Evolutionary conservation across 2,113 vertebrate species (phyloP).

Genomic region (human (Homo sapiens)): DNA sequence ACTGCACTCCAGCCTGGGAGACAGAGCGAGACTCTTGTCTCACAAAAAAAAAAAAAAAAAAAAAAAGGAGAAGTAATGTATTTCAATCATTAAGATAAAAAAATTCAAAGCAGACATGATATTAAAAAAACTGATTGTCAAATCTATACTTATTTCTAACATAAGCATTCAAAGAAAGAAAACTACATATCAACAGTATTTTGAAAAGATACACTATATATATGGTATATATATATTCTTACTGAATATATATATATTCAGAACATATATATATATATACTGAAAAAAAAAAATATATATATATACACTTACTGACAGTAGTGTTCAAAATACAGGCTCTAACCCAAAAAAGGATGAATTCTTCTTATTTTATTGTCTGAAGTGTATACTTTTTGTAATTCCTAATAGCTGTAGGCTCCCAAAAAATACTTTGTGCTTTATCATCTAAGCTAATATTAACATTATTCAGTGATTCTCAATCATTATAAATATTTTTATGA

Average conservation of each 20-base stretch:
- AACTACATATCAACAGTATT: background rate
- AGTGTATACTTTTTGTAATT: conserved; percentile 28
- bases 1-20: no score
- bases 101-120: background rate
- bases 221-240: background rate
- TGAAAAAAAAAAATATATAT: background rate
- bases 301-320: background rate
- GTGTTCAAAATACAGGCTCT: background rate
- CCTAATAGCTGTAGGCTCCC: background rate
- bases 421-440: conserved; percentile 15
- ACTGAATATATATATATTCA: background rate
- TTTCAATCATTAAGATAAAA: background rate
- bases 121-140: background rate
- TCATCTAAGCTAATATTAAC: conserved; percentile 41
- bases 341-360: background rate
- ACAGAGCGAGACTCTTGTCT: no score
- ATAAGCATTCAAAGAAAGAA: background rate
- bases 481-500: conserved; percentile 51
- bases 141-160: background rate
- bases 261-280: no score
- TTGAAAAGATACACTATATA: background rate
- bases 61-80: background rate
- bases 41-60: no score
- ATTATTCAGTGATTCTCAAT: conserved; percentile 47
- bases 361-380: background rate